phyloP scores from a whole-genome alignment of 1,140 invertebrate species.

The Trichoplusia ni region DNA sequence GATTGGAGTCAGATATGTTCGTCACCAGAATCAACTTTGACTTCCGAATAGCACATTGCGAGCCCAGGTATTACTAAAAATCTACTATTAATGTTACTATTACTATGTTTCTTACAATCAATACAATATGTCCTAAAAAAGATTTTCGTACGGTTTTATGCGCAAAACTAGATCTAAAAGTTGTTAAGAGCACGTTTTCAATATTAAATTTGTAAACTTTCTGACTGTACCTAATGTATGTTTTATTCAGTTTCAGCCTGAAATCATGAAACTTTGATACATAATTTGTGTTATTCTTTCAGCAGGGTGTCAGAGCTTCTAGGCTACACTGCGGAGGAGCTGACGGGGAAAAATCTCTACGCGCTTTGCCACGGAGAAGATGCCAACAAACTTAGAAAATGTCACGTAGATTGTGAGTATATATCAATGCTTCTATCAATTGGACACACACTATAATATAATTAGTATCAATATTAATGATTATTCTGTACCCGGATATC shows the following conservation, averaged over 20 bases:
- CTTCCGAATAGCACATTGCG: slow-evolving; percentile 97
- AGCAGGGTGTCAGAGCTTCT: slow-evolving; percentile 94
- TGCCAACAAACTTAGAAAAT: slow-evolving; percentile 94
- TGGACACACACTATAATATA: no score
- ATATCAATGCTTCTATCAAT: no score
- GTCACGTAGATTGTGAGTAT: slow-evolving; percentile 95
- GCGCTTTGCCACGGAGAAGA: slow-evolving; percentile 97
- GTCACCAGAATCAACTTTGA: slow-evolving; percentile 97
- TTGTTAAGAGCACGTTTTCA: no score
- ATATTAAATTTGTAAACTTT: no score
- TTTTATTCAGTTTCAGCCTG: no score
- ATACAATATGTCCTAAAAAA: no score
- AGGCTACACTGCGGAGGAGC: slow-evolving; percentile 95
- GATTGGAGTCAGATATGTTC: slow-evolving; percentile 98
- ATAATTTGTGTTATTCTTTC: slow-evolving; percentile 8
- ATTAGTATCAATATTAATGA: no score
- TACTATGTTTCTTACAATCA: no score
- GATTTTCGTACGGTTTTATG: no score
- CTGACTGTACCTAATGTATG: no score
- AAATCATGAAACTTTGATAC: no score
- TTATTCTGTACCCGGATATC: neutral
- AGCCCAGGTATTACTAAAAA: slow-evolving; percentile 92
- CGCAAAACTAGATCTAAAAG: no score
- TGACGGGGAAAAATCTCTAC: slow-evolving; percentile 96
- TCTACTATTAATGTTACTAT: neutral